phyloP scores from a whole-genome alignment of 2,888 invertebrate species.

The Halocaridina rubra region DNA sequence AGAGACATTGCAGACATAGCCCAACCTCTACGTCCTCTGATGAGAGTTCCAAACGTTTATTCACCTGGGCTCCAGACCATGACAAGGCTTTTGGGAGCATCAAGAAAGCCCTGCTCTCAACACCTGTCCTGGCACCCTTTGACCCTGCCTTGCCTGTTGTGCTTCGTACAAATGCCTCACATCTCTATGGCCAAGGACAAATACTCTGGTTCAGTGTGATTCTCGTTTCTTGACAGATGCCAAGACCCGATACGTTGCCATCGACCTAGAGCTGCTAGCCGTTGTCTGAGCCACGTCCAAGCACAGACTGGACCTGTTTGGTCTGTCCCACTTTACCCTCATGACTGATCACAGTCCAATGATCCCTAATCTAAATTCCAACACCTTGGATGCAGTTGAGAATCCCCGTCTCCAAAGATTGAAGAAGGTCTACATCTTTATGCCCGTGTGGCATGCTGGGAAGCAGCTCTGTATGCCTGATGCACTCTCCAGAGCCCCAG shows the following conservation, averaged over 20 bases:
- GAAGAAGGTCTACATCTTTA: not conserved
- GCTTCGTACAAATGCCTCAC: too few relatives aligned
- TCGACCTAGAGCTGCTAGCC: not conserved
- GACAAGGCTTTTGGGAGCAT: too few relatives aligned
- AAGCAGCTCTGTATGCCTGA: not conserved
- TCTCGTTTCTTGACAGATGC: not conserved
- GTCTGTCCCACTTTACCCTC: not conserved
- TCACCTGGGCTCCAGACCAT: too few relatives aligned
- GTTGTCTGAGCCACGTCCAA: not conserved
- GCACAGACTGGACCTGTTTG: not conserved
- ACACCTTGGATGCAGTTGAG: not conserved
- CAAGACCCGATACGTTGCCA: not conserved
- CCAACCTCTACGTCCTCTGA: too few relatives aligned
- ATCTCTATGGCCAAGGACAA: too few relatives aligned
- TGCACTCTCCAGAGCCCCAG: not conserved
- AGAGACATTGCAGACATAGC: not conserved
- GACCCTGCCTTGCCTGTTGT: too few relatives aligned
- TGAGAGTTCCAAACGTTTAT: too few relatives aligned
- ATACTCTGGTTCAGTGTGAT: too few relatives aligned
- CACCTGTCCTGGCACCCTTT: too few relatives aligned
- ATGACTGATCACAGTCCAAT: not conserved
- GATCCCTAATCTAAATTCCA: not conserved
- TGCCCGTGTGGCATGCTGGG: not conserved
- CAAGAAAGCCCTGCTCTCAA: too few relatives aligned
- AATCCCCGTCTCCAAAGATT: not conserved